Evolutionary conservation across 2,113 vertebrate genomes (phyloP), one percentile per base, ranked within the genome.

Genomic region (Halcyon malimbica): DNA sequence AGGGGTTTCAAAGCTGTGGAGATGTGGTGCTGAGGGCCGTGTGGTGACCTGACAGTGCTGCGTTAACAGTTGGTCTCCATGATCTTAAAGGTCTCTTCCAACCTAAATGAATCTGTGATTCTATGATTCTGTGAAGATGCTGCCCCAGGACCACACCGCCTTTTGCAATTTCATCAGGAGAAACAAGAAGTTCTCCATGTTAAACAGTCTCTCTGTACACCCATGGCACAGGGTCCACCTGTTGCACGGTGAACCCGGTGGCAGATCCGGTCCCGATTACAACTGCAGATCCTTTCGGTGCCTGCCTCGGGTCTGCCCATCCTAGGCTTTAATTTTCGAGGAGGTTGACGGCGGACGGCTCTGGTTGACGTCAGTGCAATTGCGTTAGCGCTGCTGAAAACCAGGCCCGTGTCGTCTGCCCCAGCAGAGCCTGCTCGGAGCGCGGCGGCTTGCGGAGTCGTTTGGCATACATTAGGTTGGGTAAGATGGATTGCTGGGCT

Each of bases 401-500:
- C 48, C 73, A 48, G 88, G 44, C 41, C 44, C 3, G 0, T 1
- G 35, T 15, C 2, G 8, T 73, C 95, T 74, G 73, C 63, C 41
- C 75, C 13, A 1, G 83, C 93, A 87, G 65, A 79, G 91, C 87
- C 73, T 63, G 2, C 71, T 7, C 2, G 8, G 39, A 87, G 71
- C 5, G 1, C 0, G 2, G 93, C n/a, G 10, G 87, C 59, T 48
- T 1, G 8, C 3, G 1, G 60, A 93, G 79, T 42, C 15, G 1
- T 74, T 80, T 67, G 90, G 64, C 80, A 8, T 41, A 20, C 83
- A 89, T 96, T 87, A 92, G 77, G 48, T 76, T 68, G 65, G 90
- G 35, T 7, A 25, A 91, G 95, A 95, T 94, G 94, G 94, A 95
- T 97, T 79, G 89, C 94, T 82, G 5, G 2, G 83, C 81, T 89